Evolutionary conservation across 1,140 invertebrate species (phyloP).

Genomic region (Adelges cooleyi): DNA sequence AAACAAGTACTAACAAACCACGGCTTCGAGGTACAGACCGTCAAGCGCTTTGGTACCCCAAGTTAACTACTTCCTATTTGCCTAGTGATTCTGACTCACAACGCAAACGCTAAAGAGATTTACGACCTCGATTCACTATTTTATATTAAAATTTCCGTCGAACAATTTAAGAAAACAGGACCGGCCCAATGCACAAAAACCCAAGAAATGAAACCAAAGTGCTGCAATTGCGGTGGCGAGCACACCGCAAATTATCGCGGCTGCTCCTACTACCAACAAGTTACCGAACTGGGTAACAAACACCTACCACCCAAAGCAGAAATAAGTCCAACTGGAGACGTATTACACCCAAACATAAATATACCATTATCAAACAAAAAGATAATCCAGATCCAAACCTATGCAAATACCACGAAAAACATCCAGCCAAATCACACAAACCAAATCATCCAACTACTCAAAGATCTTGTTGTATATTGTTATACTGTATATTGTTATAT

Average conservation of each 20-base stretch:
- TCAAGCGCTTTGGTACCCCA: not conserved
- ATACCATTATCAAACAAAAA: too few species aligned
- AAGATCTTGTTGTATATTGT: too few species aligned
- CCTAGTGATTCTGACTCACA: not conserved
- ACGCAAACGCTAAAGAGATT: not conserved
- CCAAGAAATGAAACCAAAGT: not conserved
- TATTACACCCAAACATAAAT: too few species aligned
- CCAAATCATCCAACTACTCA: too few species aligned
- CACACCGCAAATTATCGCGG: not conserved
- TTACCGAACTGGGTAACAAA: not conserved
- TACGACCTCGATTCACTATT: not conserved
- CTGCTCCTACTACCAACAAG: not conserved
- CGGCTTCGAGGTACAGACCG: not conserved
- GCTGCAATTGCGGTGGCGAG: not conserved
- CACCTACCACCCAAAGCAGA: not conserved
- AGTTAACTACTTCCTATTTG: not conserved
- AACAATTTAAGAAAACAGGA: not conserved
- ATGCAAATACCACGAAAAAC: too few species aligned
- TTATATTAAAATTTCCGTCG: not conserved
- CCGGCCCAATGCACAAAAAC: not conserved
- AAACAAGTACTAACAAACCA: not conserved
- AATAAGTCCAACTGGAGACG: too few species aligned
- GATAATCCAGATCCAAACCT: too few species aligned
- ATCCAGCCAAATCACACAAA: too few species aligned
- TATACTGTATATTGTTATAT: too few species aligned